phyloP scores from a whole-genome alignment of 2,113 vertebrate genomes.

The Gymnogyps californianus region DNA sequence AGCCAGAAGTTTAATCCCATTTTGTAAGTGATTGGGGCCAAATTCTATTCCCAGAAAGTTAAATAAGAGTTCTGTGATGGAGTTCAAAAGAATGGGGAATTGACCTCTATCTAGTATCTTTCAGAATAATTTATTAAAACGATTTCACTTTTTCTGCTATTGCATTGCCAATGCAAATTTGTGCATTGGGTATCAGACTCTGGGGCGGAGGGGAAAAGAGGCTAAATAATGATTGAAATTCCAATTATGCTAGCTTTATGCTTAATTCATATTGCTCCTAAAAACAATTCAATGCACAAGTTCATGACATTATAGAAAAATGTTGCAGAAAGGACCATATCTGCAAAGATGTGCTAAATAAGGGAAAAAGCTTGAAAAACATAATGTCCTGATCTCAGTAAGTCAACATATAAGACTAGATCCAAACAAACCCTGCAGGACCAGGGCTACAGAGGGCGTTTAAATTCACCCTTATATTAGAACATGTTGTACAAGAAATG shows the following conservation, averaged over 20 bases:
- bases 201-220: background rate
- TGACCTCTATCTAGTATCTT: conserved; percentile 41
- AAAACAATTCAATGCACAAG: background rate
- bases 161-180: conserved; percentile 4
- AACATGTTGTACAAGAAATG: background rate
- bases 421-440: background rate
- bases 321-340: background rate
- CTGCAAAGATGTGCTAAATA: background rate
- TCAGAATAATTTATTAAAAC: conserved; percentile 51
- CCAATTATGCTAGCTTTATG: background rate
- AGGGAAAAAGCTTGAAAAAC: background rate
- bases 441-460: background rate
- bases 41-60: conserved; percentile 46
- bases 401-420: background rate
- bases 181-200: background rate
- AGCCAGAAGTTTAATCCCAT: conserved; percentile 48
- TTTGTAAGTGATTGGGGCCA: background rate
- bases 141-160: background rate
- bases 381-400: background rate
- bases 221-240: conserved; percentile 18
- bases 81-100: conserved; percentile 42
- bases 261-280: background rate
- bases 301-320: background rate
- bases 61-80: conserved; percentile 22
- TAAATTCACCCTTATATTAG: background rate